These are phyloP conservation scores for Neosilurus mollespiculum DNA, from an alignment of 2,797 vertebrate genomes.

Conservation along the genomic window DNA sequence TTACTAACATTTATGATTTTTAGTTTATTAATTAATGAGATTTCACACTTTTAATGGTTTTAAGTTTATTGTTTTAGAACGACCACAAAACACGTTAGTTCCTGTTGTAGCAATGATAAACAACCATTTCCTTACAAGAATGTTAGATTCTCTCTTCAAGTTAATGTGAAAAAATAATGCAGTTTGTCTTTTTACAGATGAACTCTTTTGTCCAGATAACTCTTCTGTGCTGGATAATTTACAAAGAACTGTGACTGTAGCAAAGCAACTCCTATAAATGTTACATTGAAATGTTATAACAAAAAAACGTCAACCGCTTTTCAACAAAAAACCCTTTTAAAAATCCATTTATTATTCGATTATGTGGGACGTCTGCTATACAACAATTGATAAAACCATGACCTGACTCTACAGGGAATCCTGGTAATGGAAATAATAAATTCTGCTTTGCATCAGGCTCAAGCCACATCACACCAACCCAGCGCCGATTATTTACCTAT, in stretches of 20 bases:
- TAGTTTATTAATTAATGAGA: conserved; percentile 26
- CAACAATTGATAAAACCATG: background rate
- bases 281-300: background rate
- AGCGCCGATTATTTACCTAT: background rate
- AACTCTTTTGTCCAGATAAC: background rate
- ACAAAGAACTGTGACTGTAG: background rate
- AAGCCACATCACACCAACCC: background rate
- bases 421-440: background rate
- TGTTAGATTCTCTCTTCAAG: background rate
- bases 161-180: background rate
- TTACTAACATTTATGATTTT: background rate
- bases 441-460: too few relatives aligned
- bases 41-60: background rate
- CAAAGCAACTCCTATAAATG: background rate
- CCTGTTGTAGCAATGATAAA: background rate
- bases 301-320: too few relatives aligned
- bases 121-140: background rate
- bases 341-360: background rate
- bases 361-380: background rate
- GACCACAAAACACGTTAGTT: background rate
- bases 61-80: background rate
- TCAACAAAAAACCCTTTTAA: background rate
- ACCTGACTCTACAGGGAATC: background rate
- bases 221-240: background rate
- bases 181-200: background rate